Base-by-base conservation (phyloP, 1,140 invertebrate species). In the Danaus melanippus region DNA sequence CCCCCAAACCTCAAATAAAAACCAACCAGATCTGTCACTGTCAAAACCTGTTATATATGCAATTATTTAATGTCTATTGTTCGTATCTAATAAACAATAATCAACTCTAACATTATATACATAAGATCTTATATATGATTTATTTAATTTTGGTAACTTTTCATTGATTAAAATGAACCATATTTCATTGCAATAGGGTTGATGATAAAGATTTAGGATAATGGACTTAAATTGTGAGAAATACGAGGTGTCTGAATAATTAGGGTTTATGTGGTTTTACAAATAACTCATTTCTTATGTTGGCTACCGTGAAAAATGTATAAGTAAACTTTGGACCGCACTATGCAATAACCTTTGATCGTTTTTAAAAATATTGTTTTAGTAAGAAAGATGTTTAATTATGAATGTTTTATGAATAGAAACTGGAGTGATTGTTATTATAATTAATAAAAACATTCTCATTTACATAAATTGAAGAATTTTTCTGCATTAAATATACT, bases 221-320 rank as follows among this genome's bases (percentile, higher is more conserved):
- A 53, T n/a, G 21, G 46, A 42, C 48, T 12, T 60, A 72, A 76
- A 78, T 80, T 73, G 75, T 80, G 77, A 70, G 74, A 80, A 80
- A 69, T 69, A 48, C 21, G 46, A 75, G 58, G 69, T 74, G 70
- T 70, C 60, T 47, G 64, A 70, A 75, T 76, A 75, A 76, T 80
- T 70, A 75, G 17, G 53, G 52, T 53, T 69, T 58, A 46, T 70
- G 62, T 63, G 65, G 66, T 74, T 70, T 68, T 65, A 76, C 68
- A 71, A 74, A 76, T 79, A 72, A 69, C 64, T 69, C 65, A 73
- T 69, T 68, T 64, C 45, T 52, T 63, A 60, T 69, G 66, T 56
- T 61, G 56, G 71, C 64, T 73, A 74, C 77, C 75, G 75, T 78
- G 74, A 74, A 75, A 74, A 76, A 73, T 76, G 69, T 58, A 68